Percentiles rank a stretch among this genome's conserved stretches.
These are phyloP conservation scores for Amblyjoppa proteus DNA, from an alignment of 2,888 invertebrate genomes.

Conservation along the genomic window DNA sequence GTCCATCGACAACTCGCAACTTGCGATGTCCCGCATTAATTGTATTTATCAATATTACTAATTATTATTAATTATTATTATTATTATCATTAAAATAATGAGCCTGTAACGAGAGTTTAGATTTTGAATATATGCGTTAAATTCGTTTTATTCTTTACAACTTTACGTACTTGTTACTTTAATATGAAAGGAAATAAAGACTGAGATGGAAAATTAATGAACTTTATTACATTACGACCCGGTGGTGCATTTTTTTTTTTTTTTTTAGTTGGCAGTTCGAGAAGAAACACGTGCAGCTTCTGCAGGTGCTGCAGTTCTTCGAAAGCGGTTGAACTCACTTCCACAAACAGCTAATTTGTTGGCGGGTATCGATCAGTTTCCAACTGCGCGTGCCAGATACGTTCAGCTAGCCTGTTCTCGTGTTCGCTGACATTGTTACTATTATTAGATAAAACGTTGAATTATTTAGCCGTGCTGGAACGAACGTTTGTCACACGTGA, in stretches of 20 bases:
- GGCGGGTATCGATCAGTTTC: neutral
- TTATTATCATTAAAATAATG: constrained; percentile 39
- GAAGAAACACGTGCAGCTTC: neutral
- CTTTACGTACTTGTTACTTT: constrained; percentile 63
- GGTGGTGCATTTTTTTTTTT: neutral
- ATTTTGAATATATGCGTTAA: constrained; percentile 42
- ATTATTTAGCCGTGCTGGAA: neutral
- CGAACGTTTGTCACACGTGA: neutral
- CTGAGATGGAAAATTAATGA: constrained; percentile 68
- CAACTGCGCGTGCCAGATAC: neutral
- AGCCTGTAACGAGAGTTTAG: constrained; percentile 46
- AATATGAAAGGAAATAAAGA: constrained; percentile 70
- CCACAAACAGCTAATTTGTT: neutral
- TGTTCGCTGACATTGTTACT: neutral
- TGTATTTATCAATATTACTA: constrained; percentile 11
- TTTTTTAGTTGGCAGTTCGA: neutral
- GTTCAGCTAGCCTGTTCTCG: neutral
- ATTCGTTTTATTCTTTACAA: constrained; percentile 45
- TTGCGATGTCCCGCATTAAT: constrained; percentile 41
- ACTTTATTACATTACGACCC: neutral
- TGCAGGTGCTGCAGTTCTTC: too few species aligned
- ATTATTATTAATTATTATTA: neutral
- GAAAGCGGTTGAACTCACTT: neutral
- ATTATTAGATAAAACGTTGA: neutral
- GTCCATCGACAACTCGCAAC: constrained; percentile 59